Evolutionary conservation across 2,888 invertebrate species (phyloP).

Genomic region (Drosophila kanekoi): DNA sequence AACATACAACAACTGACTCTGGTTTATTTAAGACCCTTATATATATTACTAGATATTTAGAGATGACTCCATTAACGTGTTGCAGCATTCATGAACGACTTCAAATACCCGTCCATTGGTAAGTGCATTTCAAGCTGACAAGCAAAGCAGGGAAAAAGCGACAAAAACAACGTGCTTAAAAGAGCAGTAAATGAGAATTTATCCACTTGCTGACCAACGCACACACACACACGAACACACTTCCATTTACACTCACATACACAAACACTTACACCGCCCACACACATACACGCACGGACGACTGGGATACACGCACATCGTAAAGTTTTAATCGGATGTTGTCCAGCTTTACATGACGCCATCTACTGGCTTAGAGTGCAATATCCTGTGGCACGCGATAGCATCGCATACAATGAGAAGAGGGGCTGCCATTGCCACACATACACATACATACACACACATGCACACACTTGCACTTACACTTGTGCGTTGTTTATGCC

Average conservation of each 20-base stretch:
- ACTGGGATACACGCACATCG: slow-evolving; percentile 75
- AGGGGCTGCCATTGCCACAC: slow-evolving; percentile 2
- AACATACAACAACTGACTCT: too few relatives aligned
- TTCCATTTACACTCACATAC: slow-evolving; percentile 14
- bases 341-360: slow-evolving; percentile 81
- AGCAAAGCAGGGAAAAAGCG: slow-evolving; percentile 53
- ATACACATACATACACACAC: slow-evolving; percentile 2
- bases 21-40: too few relatives aligned
- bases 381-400: slow-evolving; percentile 81
- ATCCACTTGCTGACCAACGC: slow-evolving; percentile 76
- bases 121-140: slow-evolving; percentile 44
- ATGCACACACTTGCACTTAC: slow-evolving; percentile 8
- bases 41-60: neutral
- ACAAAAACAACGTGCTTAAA: slow-evolving; percentile 79
- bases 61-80: neutral
- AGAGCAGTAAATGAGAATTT: slow-evolving; percentile 82
- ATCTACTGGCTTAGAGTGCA: slow-evolving; percentile 82
- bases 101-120: neutral
- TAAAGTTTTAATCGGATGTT: slow-evolving; percentile 81
- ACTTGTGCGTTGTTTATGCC: slow-evolving; percentile 61
- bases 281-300: slow-evolving; percentile 19
- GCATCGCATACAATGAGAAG: slow-evolving; percentile 61
- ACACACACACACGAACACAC: slow-evolving; percentile 32
- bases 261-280: slow-evolving; percentile 7
- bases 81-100: neutral